Evolutionary conservation across 92 coral and sea anemone species (phyloP), one percentile per base, ranked within the genome.

Genomic region (Zoanthus gigantus): DNA sequence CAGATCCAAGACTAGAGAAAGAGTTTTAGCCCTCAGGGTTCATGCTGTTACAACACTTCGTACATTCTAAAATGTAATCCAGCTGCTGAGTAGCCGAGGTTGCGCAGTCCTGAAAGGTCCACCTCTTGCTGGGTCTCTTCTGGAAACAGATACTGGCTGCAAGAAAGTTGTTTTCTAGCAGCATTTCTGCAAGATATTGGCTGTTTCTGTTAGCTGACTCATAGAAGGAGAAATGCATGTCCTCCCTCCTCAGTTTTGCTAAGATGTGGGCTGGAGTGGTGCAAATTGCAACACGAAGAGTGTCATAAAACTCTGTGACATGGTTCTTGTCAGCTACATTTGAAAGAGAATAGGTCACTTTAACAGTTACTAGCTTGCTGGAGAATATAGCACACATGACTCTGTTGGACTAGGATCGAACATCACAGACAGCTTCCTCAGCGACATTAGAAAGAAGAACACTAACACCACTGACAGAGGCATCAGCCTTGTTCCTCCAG

Each of bases 1-100:
- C 93, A n/a, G 93, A 79, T 58, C 78, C 82, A 61, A 90, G 72
- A 10, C 87, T 45, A 12, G 63, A 16, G 67, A 90, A 86, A 0
- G 93, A 50, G 77, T 47, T 69, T 71, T 77, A 90, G 16, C 90
- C 90, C 71, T 81, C 47, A n/a, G 67, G 44, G 29, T 86, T 90
- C 32, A 82, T 57, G 53, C 93, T 90, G 88, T 87, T 90, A 28
- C 60, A 73, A 88, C 93, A 90, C 78, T 90, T 90, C 29, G 54
- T 80, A 15, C 89, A 46, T n/a, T 87, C 84, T 28, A 90, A 63
- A 14, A 86, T 61, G 68, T 86, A 87, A 48, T 79, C 88, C 15
- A 87, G 72, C 61, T 90, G 93, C 15, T 75, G 76, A 52, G 34
- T 61, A 9, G 61, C 45, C 54, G 82, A 76, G 57, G 86, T 61